Evolutionary conservation across 37 sponge, comb jelly and placozoan genomes (phyloP).

Genomic region (Beroe ovata): DNA sequence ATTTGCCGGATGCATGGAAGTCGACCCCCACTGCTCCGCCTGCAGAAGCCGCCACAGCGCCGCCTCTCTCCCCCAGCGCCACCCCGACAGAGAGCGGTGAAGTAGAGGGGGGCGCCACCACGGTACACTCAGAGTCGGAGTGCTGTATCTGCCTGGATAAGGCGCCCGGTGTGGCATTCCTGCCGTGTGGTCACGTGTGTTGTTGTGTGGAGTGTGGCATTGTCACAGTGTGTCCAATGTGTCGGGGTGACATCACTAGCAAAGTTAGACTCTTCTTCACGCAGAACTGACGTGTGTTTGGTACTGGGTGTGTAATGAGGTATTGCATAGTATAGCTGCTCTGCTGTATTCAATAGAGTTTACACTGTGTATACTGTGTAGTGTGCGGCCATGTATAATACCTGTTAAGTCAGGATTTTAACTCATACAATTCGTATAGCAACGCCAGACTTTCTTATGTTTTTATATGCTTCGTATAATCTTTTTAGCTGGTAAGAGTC

Average conservation of each 20-base stretch:
- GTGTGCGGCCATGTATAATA: too few species aligned
- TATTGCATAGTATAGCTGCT: too few species aligned
- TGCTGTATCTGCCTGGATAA: conserved; percentile 59
- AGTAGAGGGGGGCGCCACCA: neutral
- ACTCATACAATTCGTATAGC: too few species aligned
- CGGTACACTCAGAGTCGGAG: conserved; percentile 5
- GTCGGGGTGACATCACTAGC: conserved; percentile 1
- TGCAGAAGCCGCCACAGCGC: neutral
- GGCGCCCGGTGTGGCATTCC: conserved; percentile 15
- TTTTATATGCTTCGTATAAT: too few species aligned
- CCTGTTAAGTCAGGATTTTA: too few species aligned
- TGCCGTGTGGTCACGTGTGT: conserved; percentile 65
- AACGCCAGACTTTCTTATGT: too few species aligned
- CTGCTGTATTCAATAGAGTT: too few species aligned
- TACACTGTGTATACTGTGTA: too few species aligned
- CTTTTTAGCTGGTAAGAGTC: too few species aligned
- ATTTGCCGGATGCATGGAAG: conserved; percentile 27
- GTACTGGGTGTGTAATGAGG: too few species aligned
- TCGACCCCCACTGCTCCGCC: neutral
- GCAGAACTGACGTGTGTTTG: too few species aligned
- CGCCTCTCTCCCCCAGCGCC: neutral
- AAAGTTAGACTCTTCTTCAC: conserved; percentile 23
- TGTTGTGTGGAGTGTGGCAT: conserved; percentile 51
- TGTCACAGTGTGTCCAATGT: conserved; percentile 52
- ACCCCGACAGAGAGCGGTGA: neutral